phyloP scores from a whole-genome alignment of 2,888 invertebrate genomes.

The Coenonympha arcania region DNA sequence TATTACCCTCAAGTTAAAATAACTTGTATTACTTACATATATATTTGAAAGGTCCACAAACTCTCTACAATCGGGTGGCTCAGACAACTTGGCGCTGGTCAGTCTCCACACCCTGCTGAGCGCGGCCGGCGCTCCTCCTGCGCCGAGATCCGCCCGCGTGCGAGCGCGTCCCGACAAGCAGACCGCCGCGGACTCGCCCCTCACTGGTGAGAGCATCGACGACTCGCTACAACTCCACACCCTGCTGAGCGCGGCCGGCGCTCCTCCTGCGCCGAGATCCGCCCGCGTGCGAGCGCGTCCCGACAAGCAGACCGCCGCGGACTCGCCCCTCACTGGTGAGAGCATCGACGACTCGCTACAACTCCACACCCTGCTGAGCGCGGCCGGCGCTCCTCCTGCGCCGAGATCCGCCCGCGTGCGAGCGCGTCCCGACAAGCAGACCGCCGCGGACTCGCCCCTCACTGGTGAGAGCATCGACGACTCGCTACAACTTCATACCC shows the following conservation, averaged over 20 bases:
- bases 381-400: conserved; percentile 35
- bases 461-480: conserved; percentile 41
- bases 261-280: conserved; percentile 36
- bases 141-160: conserved; percentile 32
- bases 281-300: conserved; percentile 32
- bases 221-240: no score
- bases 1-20: not conserved
- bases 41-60: conserved; percentile 45
- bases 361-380: conserved; percentile 61
- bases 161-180: conserved; percentile 38
- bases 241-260: conserved; percentile 48
- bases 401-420: conserved; percentile 33
- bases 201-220: conserved; percentile 41
- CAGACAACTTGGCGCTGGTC: conserved; percentile 60
- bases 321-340: conserved; percentile 45
- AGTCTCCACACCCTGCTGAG: conserved; percentile 63
- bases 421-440: conserved; percentile 37
- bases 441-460: conserved; percentile 42
- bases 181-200: conserved; percentile 40
- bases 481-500: conserved; percentile 57
- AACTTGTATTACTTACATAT: no score
- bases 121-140: conserved; percentile 38
- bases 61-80: conserved; percentile 44
- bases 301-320: conserved; percentile 41
- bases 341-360: conserved; percentile 44